Conservation (phyloP, 2,113 vertebrate genomes). For the Cacatua alba region DNA sequence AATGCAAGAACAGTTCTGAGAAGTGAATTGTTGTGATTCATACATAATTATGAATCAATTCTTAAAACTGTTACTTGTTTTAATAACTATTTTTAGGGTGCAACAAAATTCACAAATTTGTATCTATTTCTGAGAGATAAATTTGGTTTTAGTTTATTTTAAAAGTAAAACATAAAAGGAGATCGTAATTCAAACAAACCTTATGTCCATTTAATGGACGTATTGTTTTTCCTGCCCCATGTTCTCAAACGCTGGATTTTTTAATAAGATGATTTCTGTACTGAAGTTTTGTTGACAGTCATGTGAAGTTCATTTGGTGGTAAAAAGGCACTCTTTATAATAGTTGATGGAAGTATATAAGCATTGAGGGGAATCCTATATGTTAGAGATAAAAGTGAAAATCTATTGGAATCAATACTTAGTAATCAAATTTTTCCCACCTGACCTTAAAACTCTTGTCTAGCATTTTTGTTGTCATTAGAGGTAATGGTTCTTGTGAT, state of each 20-base stretch:
- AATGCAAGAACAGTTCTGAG: neutral
- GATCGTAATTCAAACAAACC: neutral
- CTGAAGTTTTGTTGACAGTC: neutral
- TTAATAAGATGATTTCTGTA: neutral
- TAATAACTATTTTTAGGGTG: neutral
- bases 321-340: neutral
- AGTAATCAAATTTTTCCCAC: neutral
- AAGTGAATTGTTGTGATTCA: neutral
- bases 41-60: neutral
- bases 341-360: neutral
- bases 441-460: neutral
- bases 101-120: neutral
- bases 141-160: neutral
- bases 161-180: neutral
- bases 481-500: neutral
- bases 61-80: neutral
- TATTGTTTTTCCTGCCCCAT: neutral
- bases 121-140: neutral
- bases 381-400: neutral
- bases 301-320: neutral
- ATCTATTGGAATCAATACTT: neutral
- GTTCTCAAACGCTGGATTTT: neutral
- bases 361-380: fast-evolving
- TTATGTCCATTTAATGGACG: neutral
- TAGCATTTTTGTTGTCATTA: neutral